A percentile compares a stretch with the other conserved stretches of the same genome.
Conservation (phyloP, 2,888 invertebrate species). For the Napeogenes sylphis region DNA sequence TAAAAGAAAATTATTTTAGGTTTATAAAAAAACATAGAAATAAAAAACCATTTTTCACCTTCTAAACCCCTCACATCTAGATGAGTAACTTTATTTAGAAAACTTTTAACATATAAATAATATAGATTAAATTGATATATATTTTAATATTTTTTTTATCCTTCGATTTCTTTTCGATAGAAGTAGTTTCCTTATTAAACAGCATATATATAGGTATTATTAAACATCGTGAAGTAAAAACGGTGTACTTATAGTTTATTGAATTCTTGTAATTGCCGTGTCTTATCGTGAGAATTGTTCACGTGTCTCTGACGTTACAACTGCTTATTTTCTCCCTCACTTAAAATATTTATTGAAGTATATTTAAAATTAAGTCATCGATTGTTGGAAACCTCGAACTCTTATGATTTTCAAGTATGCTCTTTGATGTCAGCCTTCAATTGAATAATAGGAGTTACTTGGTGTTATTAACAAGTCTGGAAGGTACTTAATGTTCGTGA, state of each 20-base stretch:
- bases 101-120: too few species aligned
- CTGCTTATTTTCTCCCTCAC: not conserved
- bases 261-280: slow-evolving; percentile 8
- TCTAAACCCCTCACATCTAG: too few species aligned
- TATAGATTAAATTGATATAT: too few species aligned
- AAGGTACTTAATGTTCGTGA: not conserved
- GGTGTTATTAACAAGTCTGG: not conserved
- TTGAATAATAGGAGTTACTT: not conserved
- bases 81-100: too few species aligned
- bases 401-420: not conserved
- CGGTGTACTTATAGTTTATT: not conserved
- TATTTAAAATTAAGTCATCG: slow-evolving; percentile 11
- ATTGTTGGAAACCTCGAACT: not conserved
- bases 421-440: slow-evolving; percentile 5
- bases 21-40: not conserved
- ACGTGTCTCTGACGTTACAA: slow-evolving; percentile 12
- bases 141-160: too few species aligned
- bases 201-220: too few species aligned
- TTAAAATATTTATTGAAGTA: slow-evolving; percentile 9
- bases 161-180: too few species aligned
- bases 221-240: not conserved
- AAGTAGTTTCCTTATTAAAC: too few species aligned
- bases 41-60: too few species aligned
- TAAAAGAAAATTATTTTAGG: not conserved
- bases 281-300: slow-evolving; percentile 11